Percentiles rank a stretch among this genome's conserved stretches.
Evolutionary conservation across 2,888 invertebrate species (phyloP).

Genomic region (Philereme vetulata): DNA sequence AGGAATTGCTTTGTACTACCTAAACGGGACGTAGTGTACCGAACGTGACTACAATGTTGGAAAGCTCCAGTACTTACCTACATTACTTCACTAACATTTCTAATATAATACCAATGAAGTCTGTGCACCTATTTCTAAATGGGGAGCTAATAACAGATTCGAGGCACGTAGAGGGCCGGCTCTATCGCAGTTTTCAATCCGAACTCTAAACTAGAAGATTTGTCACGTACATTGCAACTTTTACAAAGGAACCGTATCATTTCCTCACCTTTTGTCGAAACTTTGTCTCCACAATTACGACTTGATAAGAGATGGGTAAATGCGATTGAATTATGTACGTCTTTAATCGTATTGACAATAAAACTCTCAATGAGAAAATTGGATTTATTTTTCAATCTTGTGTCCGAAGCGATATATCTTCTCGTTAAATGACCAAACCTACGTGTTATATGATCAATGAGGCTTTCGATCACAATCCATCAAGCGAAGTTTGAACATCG

Average conservation of each 20-base stretch:
- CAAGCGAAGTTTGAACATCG: conserved; percentile 56
- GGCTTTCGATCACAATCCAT: conserved; percentile 77
- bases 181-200: conserved; percentile 83
- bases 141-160: conserved; percentile 70
- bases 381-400: conserved; percentile 48
- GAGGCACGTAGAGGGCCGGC: conserved; percentile 68
- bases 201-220: conserved; percentile 78
- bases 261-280: conserved; percentile 70
- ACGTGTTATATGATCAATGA: conserved; percentile 75
- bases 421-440: conserved; percentile 68
- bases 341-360: conserved; percentile 9
- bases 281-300: conserved; percentile 51
- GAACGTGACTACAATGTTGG: conserved; percentile 59
- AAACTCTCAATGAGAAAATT: neutral
- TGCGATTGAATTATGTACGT: conserved; percentile 16
- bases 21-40: conserved; percentile 49
- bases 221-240: conserved; percentile 81
- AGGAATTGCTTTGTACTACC: conserved; percentile 44
- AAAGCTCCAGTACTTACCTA: conserved; percentile 37
- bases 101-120: conserved; percentile 65
- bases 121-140: conserved; percentile 70
- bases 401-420: conserved; percentile 56
- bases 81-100: conserved; percentile 54
- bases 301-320: conserved; percentile 40
- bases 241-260: conserved; percentile 76